A percentile compares a stretch with the other conserved stretches of the same genome.
Conservation (phyloP, 1,140 invertebrate species). For the Thaumetopoea pityocampa region DNA sequence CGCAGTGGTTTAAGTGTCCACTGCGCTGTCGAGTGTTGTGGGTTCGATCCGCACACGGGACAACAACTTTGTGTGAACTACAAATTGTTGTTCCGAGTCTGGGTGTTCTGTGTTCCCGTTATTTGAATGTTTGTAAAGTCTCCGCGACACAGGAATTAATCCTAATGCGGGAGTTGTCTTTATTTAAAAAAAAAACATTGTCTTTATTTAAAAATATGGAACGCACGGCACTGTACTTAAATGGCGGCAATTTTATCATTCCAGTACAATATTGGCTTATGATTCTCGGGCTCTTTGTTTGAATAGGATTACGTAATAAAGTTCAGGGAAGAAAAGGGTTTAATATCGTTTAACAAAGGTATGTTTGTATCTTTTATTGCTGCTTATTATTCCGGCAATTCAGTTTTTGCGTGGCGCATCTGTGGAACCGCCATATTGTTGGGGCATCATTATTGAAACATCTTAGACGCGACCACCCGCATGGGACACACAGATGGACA, state of each 20-base stretch:
- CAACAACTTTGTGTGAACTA: too few relatives aligned
- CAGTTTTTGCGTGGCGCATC: conserved; percentile 42
- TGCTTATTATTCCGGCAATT: conserved; percentile 42
- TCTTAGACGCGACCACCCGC: conserved; percentile 54
- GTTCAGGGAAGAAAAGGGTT: conserved; percentile 45
- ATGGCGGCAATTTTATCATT: conserved; percentile 38
- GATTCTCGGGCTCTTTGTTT: conserved; percentile 27
- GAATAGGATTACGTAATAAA: conserved; percentile 42
- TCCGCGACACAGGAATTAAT: too few relatives aligned
- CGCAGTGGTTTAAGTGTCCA: too few relatives aligned
- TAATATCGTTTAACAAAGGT: conserved; percentile 21
- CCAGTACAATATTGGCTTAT: conserved; percentile 39
- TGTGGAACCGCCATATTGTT: conserved; percentile 44
- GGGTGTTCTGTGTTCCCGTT: too few relatives aligned
- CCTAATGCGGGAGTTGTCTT: too few relatives aligned
- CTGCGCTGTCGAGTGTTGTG: too few relatives aligned
- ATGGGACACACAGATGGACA: conserved; percentile 39
- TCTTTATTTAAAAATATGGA: too few relatives aligned
- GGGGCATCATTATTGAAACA: conserved; percentile 59
- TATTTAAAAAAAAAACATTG: too few relatives aligned
- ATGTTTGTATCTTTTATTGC: conserved; percentile 39
- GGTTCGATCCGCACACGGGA: too few relatives aligned
- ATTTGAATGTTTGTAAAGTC: too few relatives aligned
- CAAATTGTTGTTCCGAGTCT: too few relatives aligned
- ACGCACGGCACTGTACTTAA: too few relatives aligned